Evolutionary conservation across 2,113 vertebrate genomes (phyloP).

Genomic region (Gasterosteus nipponicus): DNA sequence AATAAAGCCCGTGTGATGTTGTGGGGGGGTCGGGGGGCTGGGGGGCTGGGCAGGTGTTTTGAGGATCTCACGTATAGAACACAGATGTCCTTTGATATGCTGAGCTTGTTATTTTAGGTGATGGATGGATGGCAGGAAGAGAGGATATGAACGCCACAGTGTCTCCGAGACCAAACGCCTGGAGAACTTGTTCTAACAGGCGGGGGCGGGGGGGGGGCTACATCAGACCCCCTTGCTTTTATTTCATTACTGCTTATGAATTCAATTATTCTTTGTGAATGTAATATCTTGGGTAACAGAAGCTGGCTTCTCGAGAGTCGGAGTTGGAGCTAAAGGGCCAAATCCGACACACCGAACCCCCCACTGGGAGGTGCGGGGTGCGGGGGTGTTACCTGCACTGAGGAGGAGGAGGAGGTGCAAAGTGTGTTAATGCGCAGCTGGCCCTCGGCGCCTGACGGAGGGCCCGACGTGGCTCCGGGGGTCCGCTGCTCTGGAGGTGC

Average conservation of each 20-base stretch:
- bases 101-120: constrained; percentile 60
- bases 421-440: constrained; percentile 80
- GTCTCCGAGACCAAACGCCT: constrained; percentile 69
- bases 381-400: constrained; percentile 54
- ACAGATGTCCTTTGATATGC: constrained; percentile 69
- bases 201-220: constrained; percentile 48
- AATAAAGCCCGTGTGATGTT: not conserved
- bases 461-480: constrained; percentile 48
- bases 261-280: constrained; percentile 66
- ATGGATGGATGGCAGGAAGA: constrained; percentile 60
- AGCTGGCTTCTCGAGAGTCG: constrained; percentile 47
- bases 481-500: constrained; percentile 46
- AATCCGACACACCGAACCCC: constrained; percentile 45
- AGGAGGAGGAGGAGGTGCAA: constrained; percentile 71
- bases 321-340: constrained; percentile 54
- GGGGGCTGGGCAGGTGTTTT: constrained; percentile 58
- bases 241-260: constrained; percentile 65
- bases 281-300: constrained; percentile 59
- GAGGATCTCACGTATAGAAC: constrained; percentile 52
- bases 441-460: constrained; percentile 66
- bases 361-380: constrained; percentile 35
- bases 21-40: constrained; percentile 20
- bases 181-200: constrained; percentile 68
- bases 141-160: constrained; percentile 51
- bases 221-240: constrained; percentile 73